Evolutionary conservation across 2,888 invertebrate species (phyloP).

Genomic region (Rhingia rostrata): DNA sequence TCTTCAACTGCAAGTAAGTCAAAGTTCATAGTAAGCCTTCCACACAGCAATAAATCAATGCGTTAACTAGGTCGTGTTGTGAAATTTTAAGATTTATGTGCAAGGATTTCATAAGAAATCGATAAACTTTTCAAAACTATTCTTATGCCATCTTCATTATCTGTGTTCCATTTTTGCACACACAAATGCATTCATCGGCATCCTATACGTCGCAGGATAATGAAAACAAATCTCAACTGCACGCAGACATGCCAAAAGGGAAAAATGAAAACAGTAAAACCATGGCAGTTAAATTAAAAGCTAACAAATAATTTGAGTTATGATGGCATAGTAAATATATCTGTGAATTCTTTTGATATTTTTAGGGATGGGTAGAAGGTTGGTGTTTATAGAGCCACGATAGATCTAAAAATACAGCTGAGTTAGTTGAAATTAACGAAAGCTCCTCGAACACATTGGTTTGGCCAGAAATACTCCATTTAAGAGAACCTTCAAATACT

Average conservation of each 20-base stretch:
- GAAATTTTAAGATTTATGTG: conserved; percentile 18
- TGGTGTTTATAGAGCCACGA: too few relatives aligned
- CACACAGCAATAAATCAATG: not conserved
- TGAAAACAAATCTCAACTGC: not conserved
- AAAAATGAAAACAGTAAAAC: not conserved
- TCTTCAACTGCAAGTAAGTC: not conserved
- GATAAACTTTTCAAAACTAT: conserved; percentile 6
- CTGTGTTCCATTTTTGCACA: not conserved
- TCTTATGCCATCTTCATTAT: not conserved
- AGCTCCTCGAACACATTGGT: too few relatives aligned
- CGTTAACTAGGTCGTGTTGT: conserved; percentile 11
- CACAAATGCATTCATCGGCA: not conserved
- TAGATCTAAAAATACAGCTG: too few relatives aligned
- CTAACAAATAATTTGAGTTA: conserved; percentile 6
- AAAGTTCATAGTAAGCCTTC: not conserved
- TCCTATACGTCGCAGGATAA: not conserved
- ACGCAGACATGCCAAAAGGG: not conserved
- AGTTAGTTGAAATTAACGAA: too few relatives aligned
- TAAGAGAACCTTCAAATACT: too few relatives aligned
- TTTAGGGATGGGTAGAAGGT: not conserved
- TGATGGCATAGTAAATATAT: not conserved
- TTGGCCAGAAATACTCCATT: too few relatives aligned
- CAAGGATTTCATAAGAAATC: conserved; percentile 5
- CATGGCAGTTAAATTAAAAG: conserved; percentile 14
- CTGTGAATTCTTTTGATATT: not conserved